Conservation (phyloP, 2,888 invertebrate species). For the Synergus japonicus region DNA sequence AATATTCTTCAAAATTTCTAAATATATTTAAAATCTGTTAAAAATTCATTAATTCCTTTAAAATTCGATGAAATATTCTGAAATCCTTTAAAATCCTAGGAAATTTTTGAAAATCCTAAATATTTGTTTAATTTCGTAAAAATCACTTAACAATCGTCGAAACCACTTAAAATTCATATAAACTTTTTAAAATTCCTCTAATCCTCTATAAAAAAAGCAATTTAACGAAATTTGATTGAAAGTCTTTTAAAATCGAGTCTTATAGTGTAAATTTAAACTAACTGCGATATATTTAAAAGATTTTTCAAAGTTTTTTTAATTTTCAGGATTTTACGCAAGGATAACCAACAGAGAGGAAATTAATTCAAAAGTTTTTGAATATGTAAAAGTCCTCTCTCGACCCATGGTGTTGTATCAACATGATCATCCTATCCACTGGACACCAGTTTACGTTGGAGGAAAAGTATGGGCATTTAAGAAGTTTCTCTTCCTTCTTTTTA, state of each 20-base stretch:
- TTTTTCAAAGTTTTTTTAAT: neutral
- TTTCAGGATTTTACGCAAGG: conserved; percentile 90
- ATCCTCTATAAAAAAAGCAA: no score
- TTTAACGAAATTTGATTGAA: neutral
- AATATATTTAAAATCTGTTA: no score
- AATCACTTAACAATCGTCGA: no score
- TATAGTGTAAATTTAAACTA: neutral
- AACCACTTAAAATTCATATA: no score
- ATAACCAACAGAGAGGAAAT: conserved; percentile 94
- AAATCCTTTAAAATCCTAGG: no score
- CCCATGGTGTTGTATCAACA: conserved; percentile 97
- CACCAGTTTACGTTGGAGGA: conserved; percentile 92
- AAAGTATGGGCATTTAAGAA: conserved; percentile 79
- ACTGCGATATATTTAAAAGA: neutral
- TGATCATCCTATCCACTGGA: conserved; percentile 96
- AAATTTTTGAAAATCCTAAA: no score
- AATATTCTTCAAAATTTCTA: no score
- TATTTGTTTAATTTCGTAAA: no score
- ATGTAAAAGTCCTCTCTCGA: conserved; percentile 95
- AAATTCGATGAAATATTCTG: no score
- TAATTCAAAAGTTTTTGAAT: conserved; percentile 94
- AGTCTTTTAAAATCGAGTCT: neutral
- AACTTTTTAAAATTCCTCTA: no score
- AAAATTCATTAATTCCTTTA: no score
- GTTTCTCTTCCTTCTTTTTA: conserved; percentile 11